These are phyloP conservation scores for Zonotrichia leucophrys DNA, from an alignment of 2,113 vertebrate genomes.

Conservation along the genomic window DNA sequence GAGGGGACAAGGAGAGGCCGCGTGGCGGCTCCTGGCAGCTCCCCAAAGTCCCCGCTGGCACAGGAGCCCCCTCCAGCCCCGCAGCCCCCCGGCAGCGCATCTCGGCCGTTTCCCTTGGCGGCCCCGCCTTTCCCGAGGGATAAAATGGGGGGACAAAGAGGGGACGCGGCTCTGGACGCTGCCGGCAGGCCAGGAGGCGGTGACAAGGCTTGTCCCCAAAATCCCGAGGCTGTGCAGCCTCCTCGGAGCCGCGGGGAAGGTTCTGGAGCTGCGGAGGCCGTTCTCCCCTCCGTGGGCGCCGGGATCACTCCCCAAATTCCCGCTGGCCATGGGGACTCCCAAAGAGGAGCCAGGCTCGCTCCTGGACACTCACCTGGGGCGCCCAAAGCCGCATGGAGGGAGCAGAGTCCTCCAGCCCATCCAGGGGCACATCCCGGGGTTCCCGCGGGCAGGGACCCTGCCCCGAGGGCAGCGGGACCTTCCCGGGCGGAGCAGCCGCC, in stretches of 20 bases:
- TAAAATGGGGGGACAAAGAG: background rate
- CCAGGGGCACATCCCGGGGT: slow-evolving; percentile 41
- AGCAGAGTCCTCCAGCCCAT: background rate
- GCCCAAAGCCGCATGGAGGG: background rate
- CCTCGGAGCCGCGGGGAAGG: slow-evolving; percentile 3
- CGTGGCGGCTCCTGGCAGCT: background rate
- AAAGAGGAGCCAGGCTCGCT: background rate
- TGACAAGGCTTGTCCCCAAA: background rate
- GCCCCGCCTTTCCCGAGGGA: slow-evolving; percentile 34
- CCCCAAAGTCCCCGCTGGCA: background rate
- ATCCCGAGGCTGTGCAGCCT: background rate
- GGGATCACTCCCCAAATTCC: background rate
- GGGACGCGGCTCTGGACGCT: background rate
- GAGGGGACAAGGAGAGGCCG: background rate
- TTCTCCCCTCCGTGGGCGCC: background rate
- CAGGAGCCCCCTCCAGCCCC: background rate
- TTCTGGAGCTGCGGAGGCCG: slow-evolving; percentile 10
- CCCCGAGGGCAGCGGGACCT: rapidly evolving
- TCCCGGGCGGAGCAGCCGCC: background rate
- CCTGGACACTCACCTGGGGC: background rate
- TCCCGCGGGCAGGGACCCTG: background rate
- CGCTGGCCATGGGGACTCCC: background rate
- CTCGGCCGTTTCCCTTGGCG: slow-evolving; percentile 21
- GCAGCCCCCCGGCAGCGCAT: rapidly evolving
- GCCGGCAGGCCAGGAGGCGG: background rate